Evolutionary conservation across 2,797 vertebrate genomes (phyloP).

Genomic region (Prionace glauca): DNA sequence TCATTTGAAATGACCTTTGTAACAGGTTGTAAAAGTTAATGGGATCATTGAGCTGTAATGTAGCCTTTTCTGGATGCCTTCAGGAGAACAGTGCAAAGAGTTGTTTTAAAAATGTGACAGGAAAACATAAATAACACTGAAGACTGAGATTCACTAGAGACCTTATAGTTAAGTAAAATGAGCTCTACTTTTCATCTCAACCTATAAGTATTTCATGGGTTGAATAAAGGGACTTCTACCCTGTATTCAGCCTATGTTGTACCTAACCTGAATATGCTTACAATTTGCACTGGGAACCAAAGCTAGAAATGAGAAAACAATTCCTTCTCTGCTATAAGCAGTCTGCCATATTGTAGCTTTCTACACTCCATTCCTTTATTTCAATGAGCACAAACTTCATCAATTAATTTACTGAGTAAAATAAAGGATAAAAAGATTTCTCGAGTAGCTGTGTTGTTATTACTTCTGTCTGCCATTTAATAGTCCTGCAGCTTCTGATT

Average conservation of each 20-base stretch:
- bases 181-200: background rate
- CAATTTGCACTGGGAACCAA: too few species aligned
- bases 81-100: background rate
- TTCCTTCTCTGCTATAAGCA: background rate
- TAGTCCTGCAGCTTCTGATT: background rate
- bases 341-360: background rate
- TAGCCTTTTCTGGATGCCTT: background rate
- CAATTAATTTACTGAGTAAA: background rate
- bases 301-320: background rate
- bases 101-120: background rate
- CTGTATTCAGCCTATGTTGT: background rate
- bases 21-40: slow-evolving; percentile 4
- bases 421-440: background rate
- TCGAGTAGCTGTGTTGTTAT: background rate
- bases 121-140: background rate
- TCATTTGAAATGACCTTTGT: slow-evolving; percentile 19
- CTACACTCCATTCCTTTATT: background rate
- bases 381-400: background rate
- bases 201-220: background rate
- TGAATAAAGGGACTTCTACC: background rate
- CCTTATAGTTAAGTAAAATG: background rate
- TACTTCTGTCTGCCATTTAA: background rate
- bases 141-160: background rate
- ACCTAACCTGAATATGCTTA: background rate
- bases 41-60: background rate